Evolutionary conservation across 2,797 vertebrate species (phyloP), one percentile per base, ranked within the genome.

Genomic region (Muraenolepis orangiensis): DNA sequence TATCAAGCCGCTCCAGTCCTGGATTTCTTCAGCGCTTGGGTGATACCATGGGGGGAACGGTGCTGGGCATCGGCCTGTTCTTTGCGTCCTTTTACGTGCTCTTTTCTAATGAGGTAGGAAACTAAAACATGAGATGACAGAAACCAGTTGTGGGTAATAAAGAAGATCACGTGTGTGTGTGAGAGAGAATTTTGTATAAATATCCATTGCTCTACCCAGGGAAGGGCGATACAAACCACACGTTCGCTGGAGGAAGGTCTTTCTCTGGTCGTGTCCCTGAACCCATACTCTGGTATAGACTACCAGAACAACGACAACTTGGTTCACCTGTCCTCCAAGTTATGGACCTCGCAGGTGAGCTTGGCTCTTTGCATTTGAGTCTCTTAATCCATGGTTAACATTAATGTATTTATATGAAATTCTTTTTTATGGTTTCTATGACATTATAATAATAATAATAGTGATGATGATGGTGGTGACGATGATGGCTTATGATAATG

Each of bases 11-110:
- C 4, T 74, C 83, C 30, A 94, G 95, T 64, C 95, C 95, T 0
- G 97, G 97, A 20, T 98, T 99, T 82, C 90, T 99, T 87, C 95
- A 98, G 86, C 92, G 96, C 31, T 84, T 99, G 32, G 91, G 98
- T 2, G 95, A 97, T 75, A 98, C 96, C 1, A 92, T 92, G 6
- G 98, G 94, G 6, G 98, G 98, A 31, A 95, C 96, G 86, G 71
- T 95, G 31, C 71, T 95, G 51, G 98, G 98, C 2, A 82, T 97
- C 0, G 85, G 87, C 42, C 84, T 96, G 13, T 97, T 99, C 82
- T 89, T 94, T 66, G 84, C 97, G 10, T 96, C 97, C 1, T 93
- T 99, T 81, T 98, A 98, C 73, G 64, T 99, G 72, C 95, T 99
- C 78, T 98, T 99, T 83, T 97, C 95, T 74, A 99, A 99, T 71